phyloP scores from a whole-genome alignment of 2,797 vertebrate species.

The Valencia hispanica region DNA sequence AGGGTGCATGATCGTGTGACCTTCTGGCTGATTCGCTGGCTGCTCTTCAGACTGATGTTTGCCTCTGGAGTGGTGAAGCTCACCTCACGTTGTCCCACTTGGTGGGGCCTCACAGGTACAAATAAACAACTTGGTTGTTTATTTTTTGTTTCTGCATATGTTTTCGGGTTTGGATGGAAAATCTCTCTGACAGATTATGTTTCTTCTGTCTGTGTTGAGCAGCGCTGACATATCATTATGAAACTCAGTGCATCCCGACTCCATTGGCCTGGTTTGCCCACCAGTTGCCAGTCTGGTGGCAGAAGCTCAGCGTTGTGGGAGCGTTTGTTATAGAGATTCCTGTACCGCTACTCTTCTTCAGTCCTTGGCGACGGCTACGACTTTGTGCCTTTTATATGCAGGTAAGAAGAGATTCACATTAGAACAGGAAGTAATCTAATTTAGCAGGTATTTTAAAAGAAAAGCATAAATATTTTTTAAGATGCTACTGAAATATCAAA shows the following conservation, averaged over 20 bases:
- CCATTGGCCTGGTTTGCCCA: conserved; percentile 90
- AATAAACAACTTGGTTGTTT: too few species aligned
- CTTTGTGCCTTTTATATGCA: conserved; percentile 90
- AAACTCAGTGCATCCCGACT: conserved; percentile 94
- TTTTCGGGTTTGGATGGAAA: background rate
- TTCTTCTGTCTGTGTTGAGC: conserved; percentile 20
- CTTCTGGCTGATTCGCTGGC: conserved; percentile 93
- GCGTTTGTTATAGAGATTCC: conserved; percentile 90
- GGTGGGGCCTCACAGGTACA: conserved; percentile 96
- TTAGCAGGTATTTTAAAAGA: too few species aligned
- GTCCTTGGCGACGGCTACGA: conserved; percentile 86
- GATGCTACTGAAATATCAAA: background rate
- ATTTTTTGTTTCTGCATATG: too few species aligned
- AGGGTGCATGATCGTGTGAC: conserved; percentile 82
- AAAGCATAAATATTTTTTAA: background rate
- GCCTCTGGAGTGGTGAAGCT: conserved; percentile 94
- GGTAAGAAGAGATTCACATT: conserved; percentile 68
- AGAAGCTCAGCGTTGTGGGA: conserved; percentile 89
- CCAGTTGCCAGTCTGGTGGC: conserved; percentile 91
- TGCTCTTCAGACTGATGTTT: conserved; percentile 97
- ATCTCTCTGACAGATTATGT: background rate
- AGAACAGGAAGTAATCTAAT: background rate
- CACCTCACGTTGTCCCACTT: conserved; percentile 93
- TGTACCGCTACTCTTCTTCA: conserved; percentile 87
- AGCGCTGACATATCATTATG: conserved; percentile 87